Base-by-base conservation (phyloP, 2,797 vertebrate species). In the Coranthus polyacanthus region DNA sequence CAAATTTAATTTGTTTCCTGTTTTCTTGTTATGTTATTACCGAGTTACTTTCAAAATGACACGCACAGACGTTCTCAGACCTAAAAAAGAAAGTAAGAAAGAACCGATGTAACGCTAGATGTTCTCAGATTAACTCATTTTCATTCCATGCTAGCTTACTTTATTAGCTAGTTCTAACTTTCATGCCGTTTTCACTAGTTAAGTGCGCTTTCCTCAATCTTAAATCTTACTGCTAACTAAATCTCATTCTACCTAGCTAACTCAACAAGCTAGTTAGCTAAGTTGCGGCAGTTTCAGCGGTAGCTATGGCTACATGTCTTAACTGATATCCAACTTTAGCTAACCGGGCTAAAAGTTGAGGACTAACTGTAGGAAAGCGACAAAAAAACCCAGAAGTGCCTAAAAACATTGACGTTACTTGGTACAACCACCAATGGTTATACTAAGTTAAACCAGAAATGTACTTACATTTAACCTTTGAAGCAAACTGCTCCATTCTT, bases 391-490 rank as follows among this genome's bases (percentile, higher is more conserved):
- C 5, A 8, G 43, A 21, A 15, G 0, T 1, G 22, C 41, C n/a
- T 29, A 3, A 13, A 37, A 43, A 9, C 2, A 18, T 11, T 5
- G 9, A 13, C n/a, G n/a, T n/a, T n/a, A n/a, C 0, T 9, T 46
- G 0, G 0, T 50, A 13, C 29, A 21, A n/a, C 0, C 17, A 20
- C 21, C 7, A 16, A 5, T 3, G 20, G 12, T 24, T 29, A 29
- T 2, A n/a, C 6, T 0, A 0, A 18, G 1, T 44, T n/a, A 0
- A 55, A 64, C 1, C 0, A 2, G 8, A 36, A 2, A 59, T 12
- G 38, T 45, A 86, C 89, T 88, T 64, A 94, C 93, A 67, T 90
- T 89, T 92, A 12, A 94, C 60, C 0, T 63, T 58, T 8, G 80
- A 78, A 24, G 81, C 58, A 75, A 91, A 82, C 8, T 0, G 16